Evolutionary conservation across 2,113 vertebrate species (phyloP), one percentile per base, ranked within the genome.

Genomic region (Camarhynchus parvulus): DNA sequence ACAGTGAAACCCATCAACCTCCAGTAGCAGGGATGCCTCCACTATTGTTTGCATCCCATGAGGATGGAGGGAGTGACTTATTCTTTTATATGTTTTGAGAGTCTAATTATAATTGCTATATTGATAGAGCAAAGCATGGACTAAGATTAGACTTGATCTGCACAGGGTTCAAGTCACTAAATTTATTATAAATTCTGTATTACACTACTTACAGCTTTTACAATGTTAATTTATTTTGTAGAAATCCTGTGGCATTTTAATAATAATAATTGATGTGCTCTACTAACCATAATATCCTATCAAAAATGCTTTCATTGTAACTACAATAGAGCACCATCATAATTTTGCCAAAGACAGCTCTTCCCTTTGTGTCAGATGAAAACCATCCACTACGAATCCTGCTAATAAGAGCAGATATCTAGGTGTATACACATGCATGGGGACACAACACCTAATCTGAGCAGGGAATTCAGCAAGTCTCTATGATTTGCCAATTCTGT

Each of bases 281-380:
- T 35, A 35, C 8, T 80, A 56, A 64, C 30, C 9, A 56, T 30
- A 35, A 42, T 55, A 56, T 35, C 42, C 31, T 42, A 39, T 41
- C 30, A 64, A 72, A 72, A 42, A 49, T 42, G 13, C 11, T 64
- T 64, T 72, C 2, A 22, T 42, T 80, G 30, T 31, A 56, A 27
- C 21, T 49, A 42, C 35, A 49, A 18, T 22, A 31, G 11, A 49
- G 20, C n/a, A 63, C 11, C 9, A 49, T 35, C 27, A 37, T 19
- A 5, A 50, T 66, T 64, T 27, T 50, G 35, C 31, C 31, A 56
- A 80, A 49, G 46, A 62, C 1, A 69, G 42, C 12, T 62, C 47
- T n/a, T 39, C 23, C 22, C 28, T 53, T 31, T 24, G 47, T 7
- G 12, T 39, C 0, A 0, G 10, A 53, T 62, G 46, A 62, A 78